phyloP scores from a whole-genome alignment of 30 jellyfish, hydroid and myxozoan species.

The Phacellophora camtschatica region DNA sequence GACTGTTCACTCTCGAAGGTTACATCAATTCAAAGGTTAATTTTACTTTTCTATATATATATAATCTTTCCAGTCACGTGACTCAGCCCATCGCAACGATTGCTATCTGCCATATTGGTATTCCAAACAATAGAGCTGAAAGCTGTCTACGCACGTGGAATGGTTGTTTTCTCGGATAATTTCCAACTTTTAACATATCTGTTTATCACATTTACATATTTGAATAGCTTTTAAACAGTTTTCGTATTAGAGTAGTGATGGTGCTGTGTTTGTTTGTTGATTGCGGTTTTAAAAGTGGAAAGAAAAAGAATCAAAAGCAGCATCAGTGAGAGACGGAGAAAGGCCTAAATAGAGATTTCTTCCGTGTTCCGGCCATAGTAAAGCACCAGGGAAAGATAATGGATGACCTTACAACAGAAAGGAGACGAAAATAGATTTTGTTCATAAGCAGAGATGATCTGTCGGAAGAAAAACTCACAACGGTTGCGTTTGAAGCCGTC shows the following conservation, averaged over 20 bases:
- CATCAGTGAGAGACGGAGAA: slow-evolving; percentile 25
- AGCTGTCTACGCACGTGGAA: not conserved
- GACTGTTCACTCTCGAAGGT: too few relatives aligned
- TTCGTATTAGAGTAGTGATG: not conserved
- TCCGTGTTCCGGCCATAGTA: slow-evolving; percentile 10
- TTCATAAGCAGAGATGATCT: slow-evolving; percentile 10
- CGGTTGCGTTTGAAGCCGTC: slow-evolving; percentile 16
- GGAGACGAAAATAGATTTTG: not conserved
- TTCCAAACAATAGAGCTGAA: not conserved
- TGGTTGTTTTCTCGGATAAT: not conserved
- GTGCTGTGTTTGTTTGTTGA: slow-evolving; percentile 16
- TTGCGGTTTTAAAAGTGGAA: slow-evolving; percentile 23
- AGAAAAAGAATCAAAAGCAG: slow-evolving; percentile 9
- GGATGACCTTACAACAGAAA: slow-evolving; percentile 4
- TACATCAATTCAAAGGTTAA: too few relatives aligned
- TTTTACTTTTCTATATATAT: too few relatives aligned
- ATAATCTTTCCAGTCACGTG: not conserved
- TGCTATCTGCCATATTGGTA: not conserved
- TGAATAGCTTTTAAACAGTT: not conserved
- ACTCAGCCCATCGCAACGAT: not conserved
- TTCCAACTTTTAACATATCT: not conserved
- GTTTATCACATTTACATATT: not conserved
- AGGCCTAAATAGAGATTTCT: slow-evolving; percentile 2
- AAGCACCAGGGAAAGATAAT: slow-evolving; percentile 8
- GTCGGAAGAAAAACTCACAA: not conserved